Percentiles rank a stretch among this genome's conserved stretches.
Evolutionary conservation across 2,113 vertebrate species (phyloP).

Genomic region (Oncorhynchus masou): DNA sequence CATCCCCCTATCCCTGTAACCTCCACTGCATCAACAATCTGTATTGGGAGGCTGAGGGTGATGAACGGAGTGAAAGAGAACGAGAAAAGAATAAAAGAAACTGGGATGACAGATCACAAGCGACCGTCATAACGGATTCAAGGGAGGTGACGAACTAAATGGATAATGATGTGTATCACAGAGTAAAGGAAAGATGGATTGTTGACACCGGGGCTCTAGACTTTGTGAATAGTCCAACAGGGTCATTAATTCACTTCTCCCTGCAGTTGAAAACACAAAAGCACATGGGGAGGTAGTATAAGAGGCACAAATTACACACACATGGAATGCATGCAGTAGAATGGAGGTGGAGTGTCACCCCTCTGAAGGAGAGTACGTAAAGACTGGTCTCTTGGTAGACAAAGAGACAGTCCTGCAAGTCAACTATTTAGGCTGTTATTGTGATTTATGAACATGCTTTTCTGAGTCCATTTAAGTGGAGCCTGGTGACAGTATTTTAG

Average conservation of each 20-base stretch:
- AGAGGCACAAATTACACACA: conserved; percentile 23
- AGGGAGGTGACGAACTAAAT: conserved; percentile 25
- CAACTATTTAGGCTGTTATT: conserved; percentile 33
- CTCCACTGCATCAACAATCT: neutral
- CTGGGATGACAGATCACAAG: conserved; percentile 16
- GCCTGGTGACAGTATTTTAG: conserved; percentile 31
- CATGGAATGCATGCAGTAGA: neutral
- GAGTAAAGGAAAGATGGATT: conserved; percentile 5
- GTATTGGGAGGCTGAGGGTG: neutral
- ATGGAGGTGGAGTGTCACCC: neutral
- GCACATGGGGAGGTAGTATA: neutral
- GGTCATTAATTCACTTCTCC: conserved; percentile 33
- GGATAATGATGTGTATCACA: conserved; percentile 6
- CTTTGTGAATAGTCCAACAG: conserved; percentile 38
- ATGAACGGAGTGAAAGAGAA: neutral
- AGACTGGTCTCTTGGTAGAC: conserved; percentile 39
- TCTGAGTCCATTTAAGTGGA: conserved; percentile 38
- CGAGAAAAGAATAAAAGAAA: conserved; percentile 1
- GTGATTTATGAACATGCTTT: conserved; percentile 53
- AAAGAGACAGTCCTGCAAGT: conserved; percentile 26
- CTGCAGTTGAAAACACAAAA: conserved; percentile 17
- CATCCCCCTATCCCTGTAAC: conserved; percentile 5
- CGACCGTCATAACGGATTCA: conserved; percentile 1
- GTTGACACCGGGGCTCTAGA: conserved; percentile 32
- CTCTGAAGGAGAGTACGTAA: conserved; percentile 23